These are phyloP conservation scores for Mesaphorura yosii DNA, from an alignment of 1,140 invertebrate genomes.

Conservation along the genomic window DNA sequence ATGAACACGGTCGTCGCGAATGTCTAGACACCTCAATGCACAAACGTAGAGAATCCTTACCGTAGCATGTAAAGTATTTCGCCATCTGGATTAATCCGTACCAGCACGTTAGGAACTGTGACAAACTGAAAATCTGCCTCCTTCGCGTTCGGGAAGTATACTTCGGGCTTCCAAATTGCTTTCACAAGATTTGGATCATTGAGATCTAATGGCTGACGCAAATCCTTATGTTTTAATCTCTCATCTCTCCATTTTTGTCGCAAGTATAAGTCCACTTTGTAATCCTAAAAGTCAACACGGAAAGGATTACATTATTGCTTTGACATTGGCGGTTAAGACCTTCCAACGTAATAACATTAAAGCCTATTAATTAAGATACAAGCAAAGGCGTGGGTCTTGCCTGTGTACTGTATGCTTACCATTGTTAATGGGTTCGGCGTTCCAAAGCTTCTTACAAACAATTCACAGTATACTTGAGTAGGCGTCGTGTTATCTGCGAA, in stretches of 20 bases:
- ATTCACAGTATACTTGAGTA: conserved; percentile 40
- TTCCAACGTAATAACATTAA: too few species aligned
- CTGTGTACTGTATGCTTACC: conserved; percentile 35
- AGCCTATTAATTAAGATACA: too few species aligned
- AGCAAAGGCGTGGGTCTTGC: too few species aligned
- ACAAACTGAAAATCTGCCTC: conserved; percentile 52
- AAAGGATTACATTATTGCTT: too few species aligned
- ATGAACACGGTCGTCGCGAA: too few species aligned
- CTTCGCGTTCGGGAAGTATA: conserved; percentile 57
- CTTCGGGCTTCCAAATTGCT: conserved; percentile 54
- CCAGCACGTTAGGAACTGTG: conserved; percentile 54
- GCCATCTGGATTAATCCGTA: conserved; percentile 50
- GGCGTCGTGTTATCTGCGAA: conserved; percentile 30
- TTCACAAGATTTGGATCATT: conserved; percentile 47
- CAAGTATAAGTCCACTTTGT: conserved; percentile 38
- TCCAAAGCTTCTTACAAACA: conserved; percentile 44
- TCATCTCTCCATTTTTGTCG: conserved; percentile 46
- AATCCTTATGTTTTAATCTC: conserved; percentile 40
- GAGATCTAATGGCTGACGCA: conserved; percentile 42
- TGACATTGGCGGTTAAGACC: too few species aligned
- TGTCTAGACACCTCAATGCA: too few species aligned
- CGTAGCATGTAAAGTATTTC: conserved; percentile 52
- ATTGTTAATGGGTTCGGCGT: conserved; percentile 44
- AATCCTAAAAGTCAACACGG: conserved; percentile 17
- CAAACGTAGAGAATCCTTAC: conserved; percentile 34